Evolutionary conservation across 37 sponge, comb jelly and placozoan genomes (phyloP).

Genomic region (Hormiphora californensis): DNA sequence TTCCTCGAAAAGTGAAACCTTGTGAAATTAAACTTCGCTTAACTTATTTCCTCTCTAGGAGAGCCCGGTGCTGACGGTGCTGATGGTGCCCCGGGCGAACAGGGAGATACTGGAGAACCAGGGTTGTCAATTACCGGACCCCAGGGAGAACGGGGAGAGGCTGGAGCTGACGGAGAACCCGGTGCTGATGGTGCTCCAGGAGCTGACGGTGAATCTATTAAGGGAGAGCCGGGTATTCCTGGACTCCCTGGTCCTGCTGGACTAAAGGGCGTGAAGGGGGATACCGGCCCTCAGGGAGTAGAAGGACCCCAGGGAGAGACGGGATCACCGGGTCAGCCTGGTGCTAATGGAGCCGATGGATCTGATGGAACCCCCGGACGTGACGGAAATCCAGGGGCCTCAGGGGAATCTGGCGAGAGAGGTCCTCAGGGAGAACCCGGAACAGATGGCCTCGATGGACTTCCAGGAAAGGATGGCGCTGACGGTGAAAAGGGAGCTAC

Average conservation of each 20-base stretch:
- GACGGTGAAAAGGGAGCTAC: neutral
- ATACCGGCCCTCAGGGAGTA: neutral
- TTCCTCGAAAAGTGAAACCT: no score
- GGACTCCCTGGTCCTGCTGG: slow-evolving; percentile 34
- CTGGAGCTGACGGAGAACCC: slow-evolving; percentile 45
- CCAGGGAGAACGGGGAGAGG: slow-evolving; percentile 36
- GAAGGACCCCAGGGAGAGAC: neutral
- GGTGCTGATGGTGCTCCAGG: slow-evolving; percentile 52
- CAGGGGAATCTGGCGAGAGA: neutral
- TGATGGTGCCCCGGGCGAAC: neutral
- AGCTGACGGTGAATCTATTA: neutral
- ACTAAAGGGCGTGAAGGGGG: neutral
- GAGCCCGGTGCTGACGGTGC: neutral
- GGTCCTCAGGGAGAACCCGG: slow-evolving; percentile 32
- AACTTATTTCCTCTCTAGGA: neutral
- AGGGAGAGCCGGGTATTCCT: slow-evolving; percentile 6
- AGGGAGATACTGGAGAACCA: slow-evolving; percentile 52
- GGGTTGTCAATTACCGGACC: neutral
- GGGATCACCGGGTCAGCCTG: slow-evolving; percentile 18
- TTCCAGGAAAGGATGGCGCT: neutral
- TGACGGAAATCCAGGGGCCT: slow-evolving; percentile 10
- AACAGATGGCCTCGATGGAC: neutral
- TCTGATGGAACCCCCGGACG: neutral
- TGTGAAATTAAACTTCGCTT: no score
- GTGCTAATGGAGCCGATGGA: slow-evolving; percentile 5